Conservation (phyloP, 2,113 vertebrate species). For the Sciurus niger region DNA sequence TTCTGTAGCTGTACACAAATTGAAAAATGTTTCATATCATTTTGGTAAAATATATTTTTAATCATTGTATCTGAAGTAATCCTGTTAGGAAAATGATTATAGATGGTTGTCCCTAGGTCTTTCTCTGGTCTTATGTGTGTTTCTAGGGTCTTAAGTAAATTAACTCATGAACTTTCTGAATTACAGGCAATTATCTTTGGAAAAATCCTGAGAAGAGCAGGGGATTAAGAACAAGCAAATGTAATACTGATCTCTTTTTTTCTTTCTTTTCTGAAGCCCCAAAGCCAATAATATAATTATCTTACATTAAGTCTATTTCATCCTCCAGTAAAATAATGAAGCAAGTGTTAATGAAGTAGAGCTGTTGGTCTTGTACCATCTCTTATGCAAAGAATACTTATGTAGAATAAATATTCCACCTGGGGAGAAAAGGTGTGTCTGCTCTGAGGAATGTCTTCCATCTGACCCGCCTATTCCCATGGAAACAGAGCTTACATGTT, state of each 20-base stretch:
- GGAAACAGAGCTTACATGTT: not conserved
- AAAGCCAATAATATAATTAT: constrained; percentile 75
- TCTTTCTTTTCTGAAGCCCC: constrained; percentile 3
- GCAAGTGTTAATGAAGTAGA: not conserved
- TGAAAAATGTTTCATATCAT: not conserved
- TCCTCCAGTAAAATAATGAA: not conserved
- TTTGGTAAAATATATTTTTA: constrained; percentile 15
- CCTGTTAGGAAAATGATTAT: constrained; percentile 39
- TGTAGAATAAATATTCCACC: constrained; percentile 10
- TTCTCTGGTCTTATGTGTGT: constrained; percentile 31
- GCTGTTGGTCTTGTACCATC: not conserved
- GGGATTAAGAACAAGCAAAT: constrained; percentile 50
- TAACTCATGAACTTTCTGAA: constrained; percentile 79
- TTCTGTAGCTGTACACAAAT: not conserved
- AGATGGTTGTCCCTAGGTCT: not conserved
- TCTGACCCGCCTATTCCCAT: not conserved
- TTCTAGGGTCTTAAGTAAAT: constrained; percentile 79
- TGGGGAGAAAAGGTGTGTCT: not conserved
- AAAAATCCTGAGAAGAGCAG: constrained; percentile 69
- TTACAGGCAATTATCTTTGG: constrained; percentile 69
- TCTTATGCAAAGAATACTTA: not conserved
- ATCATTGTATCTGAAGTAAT: constrained; percentile 52
- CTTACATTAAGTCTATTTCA: constrained; percentile 65
- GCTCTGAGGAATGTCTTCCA: not conserved
- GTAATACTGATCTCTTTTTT: not conserved